These are phyloP conservation scores for Saccopteryx bilineata DNA, from an alignment of 2,113 vertebrate genomes.

Conservation along the genomic window DNA sequence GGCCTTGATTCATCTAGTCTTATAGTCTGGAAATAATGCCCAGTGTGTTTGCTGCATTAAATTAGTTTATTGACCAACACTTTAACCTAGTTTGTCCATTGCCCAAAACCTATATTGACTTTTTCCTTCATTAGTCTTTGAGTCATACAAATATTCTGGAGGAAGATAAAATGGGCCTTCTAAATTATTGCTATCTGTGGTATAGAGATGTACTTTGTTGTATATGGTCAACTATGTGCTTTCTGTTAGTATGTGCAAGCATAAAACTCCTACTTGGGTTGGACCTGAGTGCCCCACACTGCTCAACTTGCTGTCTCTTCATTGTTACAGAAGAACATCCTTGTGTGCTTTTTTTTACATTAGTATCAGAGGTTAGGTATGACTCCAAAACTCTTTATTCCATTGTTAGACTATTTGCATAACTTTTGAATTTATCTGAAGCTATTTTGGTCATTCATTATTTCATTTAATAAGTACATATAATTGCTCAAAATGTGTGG, in stretches of 20 bases:
- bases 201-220: background rate
- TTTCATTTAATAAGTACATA: conserved; percentile 36
- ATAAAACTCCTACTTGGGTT: background rate
- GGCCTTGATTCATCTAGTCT: conserved; percentile 50
- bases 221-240: background rate
- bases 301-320: background rate
- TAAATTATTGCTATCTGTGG: background rate
- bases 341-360: background rate
- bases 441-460: background rate
- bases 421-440: conserved; percentile 16
- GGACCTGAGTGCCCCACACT: background rate
- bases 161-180: background rate
- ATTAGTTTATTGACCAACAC: conserved; percentile 53
- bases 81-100: conserved; percentile 39
- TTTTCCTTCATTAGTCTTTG: conserved; percentile 32
- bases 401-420: background rate
- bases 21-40: conserved; percentile 44
- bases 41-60: conserved; percentile 25
- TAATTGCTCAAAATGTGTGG: background rate
- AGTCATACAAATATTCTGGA: background rate
- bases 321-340: background rate
- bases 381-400: background rate
- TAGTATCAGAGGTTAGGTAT: background rate
- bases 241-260: background rate
- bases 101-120: background rate